Percentiles rank a stretch among this genome's conserved stretches.
These are phyloP conservation scores for Manis crassicaudata DNA, from an alignment of 2,797 vertebrate genomes.

Conservation along the genomic window DNA sequence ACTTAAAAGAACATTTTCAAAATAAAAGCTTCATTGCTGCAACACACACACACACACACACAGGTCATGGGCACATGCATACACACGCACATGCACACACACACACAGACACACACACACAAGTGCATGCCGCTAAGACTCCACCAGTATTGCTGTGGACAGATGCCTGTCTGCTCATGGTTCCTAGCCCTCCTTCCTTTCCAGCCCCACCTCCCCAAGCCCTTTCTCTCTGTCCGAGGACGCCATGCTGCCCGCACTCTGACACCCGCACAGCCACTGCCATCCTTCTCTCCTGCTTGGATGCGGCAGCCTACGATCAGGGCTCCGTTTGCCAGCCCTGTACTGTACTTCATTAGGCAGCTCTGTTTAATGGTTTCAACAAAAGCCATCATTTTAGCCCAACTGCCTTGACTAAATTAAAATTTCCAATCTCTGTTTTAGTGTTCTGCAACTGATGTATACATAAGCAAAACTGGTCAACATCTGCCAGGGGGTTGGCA, in stretches of 20 bases:
- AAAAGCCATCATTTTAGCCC: conserved; percentile 92
- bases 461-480: conserved; percentile 92
- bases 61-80: fast-evolving
- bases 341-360: conserved; percentile 91
- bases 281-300: conserved; percentile 85
- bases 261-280: conserved; percentile 72
- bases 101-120: neutral
- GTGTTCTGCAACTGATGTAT: conserved; percentile 91
- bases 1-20: conserved; percentile 80
- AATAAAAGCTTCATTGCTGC: conserved; percentile 31
- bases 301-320: conserved; percentile 84
- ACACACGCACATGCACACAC: fast-evolving
- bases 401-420: conserved; percentile 93
- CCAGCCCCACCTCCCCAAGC: neutral
- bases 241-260: conserved; percentile 71
- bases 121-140: neutral
- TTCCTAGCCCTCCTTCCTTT: neutral
- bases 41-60: too few species aligned
- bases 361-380: conserved; percentile 90
- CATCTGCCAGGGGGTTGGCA: conserved; percentile 94
- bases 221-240: conserved; percentile 68
- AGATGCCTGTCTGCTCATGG: fast-evolving
- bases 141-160: neutral
- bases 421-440: conserved; percentile 92
- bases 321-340: conserved; percentile 86